Base-by-base conservation (phyloP, 2,888 invertebrate genomes). In the Orgyia antiqua region DNA sequence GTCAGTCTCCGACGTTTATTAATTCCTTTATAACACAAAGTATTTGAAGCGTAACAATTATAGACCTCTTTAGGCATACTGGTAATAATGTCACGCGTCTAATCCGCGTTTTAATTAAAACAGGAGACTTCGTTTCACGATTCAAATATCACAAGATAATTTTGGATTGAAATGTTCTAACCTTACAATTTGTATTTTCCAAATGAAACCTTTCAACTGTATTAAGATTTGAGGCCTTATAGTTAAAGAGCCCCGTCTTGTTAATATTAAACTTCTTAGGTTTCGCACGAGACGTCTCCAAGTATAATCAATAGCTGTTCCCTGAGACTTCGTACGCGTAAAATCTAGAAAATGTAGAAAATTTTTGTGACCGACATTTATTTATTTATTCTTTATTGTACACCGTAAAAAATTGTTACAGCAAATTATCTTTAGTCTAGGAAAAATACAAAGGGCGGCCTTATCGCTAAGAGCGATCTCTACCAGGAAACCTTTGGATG, bases 41-140 rank as follows among this genome's bases (percentile, higher is more conserved):
- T 9, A 23, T 10, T 23, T 23, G 23, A 23, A 6, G 4, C 13
- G 13, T 24, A 13, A 1, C 15, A 10, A 24, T 8, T 10, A 6
- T 10, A 10, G 28, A 28, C 15, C 33, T 6, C 17, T 9, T 17
- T 21, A 18, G 11, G 6, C 10, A 4, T 23, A 23, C 7, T 24
- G 24, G 19, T 18, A 33, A 33, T 19, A 28, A 18, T 24, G 24
- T 33, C 29, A 33, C 29, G 29, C 29, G 33, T 23, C 6, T 21
- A 29, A 33, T 29, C 29, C 25, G 13, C 29, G 29, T 29, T 33
- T 33, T 33, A 33, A 33, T 33, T 33, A 33, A 33, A 29, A 20
- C 24, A 3, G 20, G 19, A 29, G 29, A 21, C 33, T 29, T 29
- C 25, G 29, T 33, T 33, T 25, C 15, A 33, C 29, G 33, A 20